phyloP scores from a whole-genome alignment of 2,888 invertebrate species.

The Mesoligia furuncula region DNA sequence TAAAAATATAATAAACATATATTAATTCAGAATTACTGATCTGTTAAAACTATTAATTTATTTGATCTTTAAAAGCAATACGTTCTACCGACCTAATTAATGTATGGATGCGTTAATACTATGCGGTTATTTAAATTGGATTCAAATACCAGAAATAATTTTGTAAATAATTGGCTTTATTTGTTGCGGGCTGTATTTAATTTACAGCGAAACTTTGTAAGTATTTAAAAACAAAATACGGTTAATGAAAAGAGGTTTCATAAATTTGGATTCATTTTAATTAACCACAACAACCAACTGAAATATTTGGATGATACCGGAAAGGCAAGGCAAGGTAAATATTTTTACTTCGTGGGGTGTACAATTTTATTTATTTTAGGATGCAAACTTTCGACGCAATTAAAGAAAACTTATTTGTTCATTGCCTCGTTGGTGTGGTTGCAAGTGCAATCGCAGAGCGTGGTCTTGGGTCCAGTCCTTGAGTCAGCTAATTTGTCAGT shows the following conservation, averaged over 20 bases:
- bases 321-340: background rate
- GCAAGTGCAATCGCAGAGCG: too few relatives aligned
- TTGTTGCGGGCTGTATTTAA: slow-evolving; percentile 5
- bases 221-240: slow-evolving; percentile 13
- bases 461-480: background rate
- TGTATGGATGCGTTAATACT: slow-evolving; percentile 6
- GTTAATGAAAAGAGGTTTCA: background rate
- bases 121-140: slow-evolving; percentile 28
- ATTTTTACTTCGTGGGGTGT: background rate
- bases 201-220: slow-evolving; percentile 10
- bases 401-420: background rate
- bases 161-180: slow-evolving; percentile 15
- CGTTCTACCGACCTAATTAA: slow-evolving; percentile 3
- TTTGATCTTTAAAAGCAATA: slow-evolving; percentile 2
- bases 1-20: too few relatives aligned
- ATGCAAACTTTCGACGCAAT: background rate
- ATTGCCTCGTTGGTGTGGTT: background rate
- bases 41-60: slow-evolving; percentile 1
- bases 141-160: slow-evolving; percentile 27
- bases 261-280: background rate
- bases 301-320: slow-evolving; percentile 5
- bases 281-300: background rate
- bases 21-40: slow-evolving; percentile 4
- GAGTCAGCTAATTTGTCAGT: background rate
- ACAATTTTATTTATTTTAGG: background rate